Conservation (phyloP, 1,140 invertebrate genomes). For the Anagrus nilaparvatae region DNA sequence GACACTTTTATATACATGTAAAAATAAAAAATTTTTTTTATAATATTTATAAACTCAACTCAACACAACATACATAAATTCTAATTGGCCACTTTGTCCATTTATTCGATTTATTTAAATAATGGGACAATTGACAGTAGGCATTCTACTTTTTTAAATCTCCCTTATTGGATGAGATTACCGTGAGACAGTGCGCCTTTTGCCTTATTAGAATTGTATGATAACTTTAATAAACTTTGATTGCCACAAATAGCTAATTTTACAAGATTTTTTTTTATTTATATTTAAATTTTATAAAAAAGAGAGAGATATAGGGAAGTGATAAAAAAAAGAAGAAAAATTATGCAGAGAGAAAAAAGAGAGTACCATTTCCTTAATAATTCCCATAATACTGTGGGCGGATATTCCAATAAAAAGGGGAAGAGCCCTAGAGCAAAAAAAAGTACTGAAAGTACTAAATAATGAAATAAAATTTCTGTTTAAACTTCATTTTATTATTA, state of each 20-base stretch:
- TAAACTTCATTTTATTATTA: too few relatives aligned
- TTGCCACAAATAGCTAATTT: slow-evolving; percentile 33
- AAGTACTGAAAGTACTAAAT: background rate
- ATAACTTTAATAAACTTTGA: slow-evolving; percentile 47
- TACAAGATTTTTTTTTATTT: too few relatives aligned
- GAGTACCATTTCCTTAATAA: slow-evolving; percentile 40
- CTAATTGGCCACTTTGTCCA: slow-evolving; percentile 46
- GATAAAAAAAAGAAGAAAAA: too few relatives aligned
- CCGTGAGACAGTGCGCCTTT: slow-evolving; percentile 44
- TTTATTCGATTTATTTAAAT: slow-evolving; percentile 49
- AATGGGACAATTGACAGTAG: slow-evolving; percentile 47
- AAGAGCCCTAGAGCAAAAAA: slow-evolving; percentile 30
- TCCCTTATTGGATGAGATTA: slow-evolving; percentile 45
- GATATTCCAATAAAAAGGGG: slow-evolving; percentile 43
- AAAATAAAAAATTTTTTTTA: too few relatives aligned
- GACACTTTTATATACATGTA: too few relatives aligned
- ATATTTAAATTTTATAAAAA: too few relatives aligned
- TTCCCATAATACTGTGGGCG: slow-evolving; percentile 43
- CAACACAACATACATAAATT: too few relatives aligned
- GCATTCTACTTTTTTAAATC: slow-evolving; percentile 48
- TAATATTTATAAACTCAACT: too few relatives aligned
- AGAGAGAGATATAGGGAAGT: too few relatives aligned
- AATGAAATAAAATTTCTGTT: too few relatives aligned
- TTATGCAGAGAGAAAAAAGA: slow-evolving; percentile 13
- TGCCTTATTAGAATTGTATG: too few relatives aligned